Conservation (phyloP, 2,888 invertebrate species). For the Stenichneumon culpator region DNA sequence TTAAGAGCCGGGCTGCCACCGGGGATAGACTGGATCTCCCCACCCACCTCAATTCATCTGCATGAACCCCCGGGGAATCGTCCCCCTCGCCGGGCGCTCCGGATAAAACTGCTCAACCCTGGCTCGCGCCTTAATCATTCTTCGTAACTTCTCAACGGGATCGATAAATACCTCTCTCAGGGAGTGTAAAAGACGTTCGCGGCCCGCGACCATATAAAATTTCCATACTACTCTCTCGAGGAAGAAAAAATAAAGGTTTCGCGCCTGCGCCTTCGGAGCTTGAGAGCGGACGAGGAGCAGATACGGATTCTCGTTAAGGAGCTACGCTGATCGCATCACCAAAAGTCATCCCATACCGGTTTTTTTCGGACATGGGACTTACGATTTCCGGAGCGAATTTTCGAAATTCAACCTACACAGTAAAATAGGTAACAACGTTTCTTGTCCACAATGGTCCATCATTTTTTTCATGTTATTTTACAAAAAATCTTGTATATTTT, state of each 20-base stretch:
- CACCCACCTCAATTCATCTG: conserved; percentile 3
- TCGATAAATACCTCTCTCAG: conserved; percentile 56
- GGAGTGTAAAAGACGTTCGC: conserved; percentile 45
- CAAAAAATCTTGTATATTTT: too few relatives aligned
- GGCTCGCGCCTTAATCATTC: conserved; percentile 59
- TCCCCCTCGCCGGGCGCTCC: not conserved
- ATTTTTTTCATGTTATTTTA: too few relatives aligned
- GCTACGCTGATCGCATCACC: not conserved
- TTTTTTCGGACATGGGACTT: not conserved
- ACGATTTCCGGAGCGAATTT: too few relatives aligned
- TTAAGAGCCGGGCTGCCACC: conserved; percentile 63
- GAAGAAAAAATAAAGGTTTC: not conserved
- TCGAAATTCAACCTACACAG: too few relatives aligned
- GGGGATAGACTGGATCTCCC: conserved; percentile 40
- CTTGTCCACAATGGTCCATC: too few relatives aligned
- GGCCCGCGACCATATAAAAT: conserved; percentile 30
- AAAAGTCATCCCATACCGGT: not conserved
- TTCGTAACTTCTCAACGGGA: conserved; percentile 59
- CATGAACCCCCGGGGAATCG: conserved; percentile 25
- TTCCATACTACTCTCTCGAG: conserved; percentile 24
- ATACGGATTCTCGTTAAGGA: not conserved
- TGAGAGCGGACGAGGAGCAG: not conserved
- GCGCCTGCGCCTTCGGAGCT: not conserved
- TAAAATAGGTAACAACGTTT: too few relatives aligned
- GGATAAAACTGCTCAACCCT: not conserved